Evolutionary conservation across 1,140 invertebrate species (phyloP).

Genomic region (Cyphomyrmex costatus): DNA sequence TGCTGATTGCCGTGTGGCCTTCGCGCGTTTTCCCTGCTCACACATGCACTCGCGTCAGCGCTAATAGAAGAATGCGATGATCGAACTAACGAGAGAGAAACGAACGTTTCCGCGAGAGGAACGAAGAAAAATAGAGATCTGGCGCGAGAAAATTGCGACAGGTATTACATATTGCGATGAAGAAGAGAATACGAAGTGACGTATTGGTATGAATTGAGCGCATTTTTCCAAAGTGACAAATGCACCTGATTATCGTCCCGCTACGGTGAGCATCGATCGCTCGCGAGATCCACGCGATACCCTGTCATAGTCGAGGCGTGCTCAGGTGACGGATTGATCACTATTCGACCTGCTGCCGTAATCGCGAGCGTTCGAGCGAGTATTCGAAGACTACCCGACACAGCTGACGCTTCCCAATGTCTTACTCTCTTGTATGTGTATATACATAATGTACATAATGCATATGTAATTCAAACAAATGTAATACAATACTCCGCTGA

Average conservation of each 20-base stretch:
- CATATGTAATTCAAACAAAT: neutral
- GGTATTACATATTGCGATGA: constrained; percentile 70
- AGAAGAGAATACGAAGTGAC: constrained; percentile 71
- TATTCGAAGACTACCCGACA: constrained; percentile 25
- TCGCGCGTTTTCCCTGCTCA: constrained; percentile 34
- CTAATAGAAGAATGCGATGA: constrained; percentile 30
- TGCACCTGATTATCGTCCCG: constrained; percentile 74
- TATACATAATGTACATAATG: neutral
- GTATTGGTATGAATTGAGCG: constrained; percentile 74
- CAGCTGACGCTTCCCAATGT: constrained; percentile 36
- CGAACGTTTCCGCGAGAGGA: constrained; percentile 10
- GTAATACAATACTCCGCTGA: neutral
- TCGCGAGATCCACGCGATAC: constrained; percentile 31
- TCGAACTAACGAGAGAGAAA: constrained; percentile 34
- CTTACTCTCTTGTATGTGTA: neutral
- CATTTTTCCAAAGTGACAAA: constrained; percentile 80
- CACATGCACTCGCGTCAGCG: constrained; percentile 39
- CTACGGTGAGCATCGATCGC: constrained; percentile 74
- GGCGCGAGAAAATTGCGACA: constrained; percentile 59
- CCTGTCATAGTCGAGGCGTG: constrained; percentile 45
- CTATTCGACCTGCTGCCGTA: constrained; percentile 39
- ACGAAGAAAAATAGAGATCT: constrained; percentile 39
- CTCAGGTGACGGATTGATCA: constrained; percentile 56
- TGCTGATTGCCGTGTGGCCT: constrained; percentile 62
- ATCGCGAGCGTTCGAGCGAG: constrained; percentile 45